These are phyloP conservation scores for Sphenopsis melanotis DNA, from an alignment of 2,797 vertebrate species.

Conservation along the genomic window DNA sequence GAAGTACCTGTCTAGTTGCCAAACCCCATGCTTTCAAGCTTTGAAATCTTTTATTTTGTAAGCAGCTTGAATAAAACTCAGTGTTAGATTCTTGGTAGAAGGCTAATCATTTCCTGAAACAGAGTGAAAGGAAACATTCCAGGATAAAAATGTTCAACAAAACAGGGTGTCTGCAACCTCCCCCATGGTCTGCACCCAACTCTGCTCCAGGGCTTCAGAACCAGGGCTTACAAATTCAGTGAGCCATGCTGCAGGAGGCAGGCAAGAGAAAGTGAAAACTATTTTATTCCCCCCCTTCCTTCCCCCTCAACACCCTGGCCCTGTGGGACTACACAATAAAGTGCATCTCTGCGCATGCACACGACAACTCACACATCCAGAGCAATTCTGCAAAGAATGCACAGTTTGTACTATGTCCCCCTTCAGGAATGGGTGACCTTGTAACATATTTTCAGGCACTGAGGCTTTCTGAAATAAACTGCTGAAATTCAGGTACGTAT, in stretches of 20 bases:
- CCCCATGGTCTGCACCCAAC: not conserved
- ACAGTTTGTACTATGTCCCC: not conserved
- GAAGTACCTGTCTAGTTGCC: not conserved
- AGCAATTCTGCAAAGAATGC: not conserved
- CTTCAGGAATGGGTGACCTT: slow-evolving; percentile 11
- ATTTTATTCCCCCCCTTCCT: not conserved
- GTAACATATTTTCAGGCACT: not conserved
- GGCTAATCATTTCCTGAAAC: not conserved
- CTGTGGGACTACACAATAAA: fast-evolving
- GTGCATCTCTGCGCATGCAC: fast-evolving
- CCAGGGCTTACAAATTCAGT: not conserved
- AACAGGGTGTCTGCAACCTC: not conserved
- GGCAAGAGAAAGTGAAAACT: not conserved
- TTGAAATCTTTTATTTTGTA: not conserved
- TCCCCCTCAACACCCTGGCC: not conserved
- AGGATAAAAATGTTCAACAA: not conserved
- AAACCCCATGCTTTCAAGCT: not conserved
- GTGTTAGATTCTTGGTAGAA: not conserved
- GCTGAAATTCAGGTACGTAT: not conserved
- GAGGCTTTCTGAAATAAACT: not conserved
- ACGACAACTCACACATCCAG: not conserved
- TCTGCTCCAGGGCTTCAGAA: not conserved
- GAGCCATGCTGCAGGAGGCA: not conserved
- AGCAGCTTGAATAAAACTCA: not conserved
- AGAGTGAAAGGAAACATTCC: not conserved